These are phyloP conservation scores for Poecilia gillii DNA, from an alignment of 2,797 vertebrate genomes.

Conservation along the genomic window DNA sequence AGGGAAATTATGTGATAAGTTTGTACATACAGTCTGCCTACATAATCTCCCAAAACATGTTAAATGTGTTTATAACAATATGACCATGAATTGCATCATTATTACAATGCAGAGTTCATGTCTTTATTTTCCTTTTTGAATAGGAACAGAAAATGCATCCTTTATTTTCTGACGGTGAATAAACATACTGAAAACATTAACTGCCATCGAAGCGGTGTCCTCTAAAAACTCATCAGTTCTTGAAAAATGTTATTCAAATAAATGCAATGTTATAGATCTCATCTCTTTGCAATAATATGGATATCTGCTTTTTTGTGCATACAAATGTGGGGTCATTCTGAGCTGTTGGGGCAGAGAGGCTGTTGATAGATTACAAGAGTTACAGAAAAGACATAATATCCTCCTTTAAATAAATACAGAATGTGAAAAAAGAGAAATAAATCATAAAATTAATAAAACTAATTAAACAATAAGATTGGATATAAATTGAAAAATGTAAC, in stretches of 20 bases:
- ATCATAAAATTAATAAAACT: too few relatives aligned
- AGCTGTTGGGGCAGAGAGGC: too few relatives aligned
- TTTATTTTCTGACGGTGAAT: constrained; percentile 25
- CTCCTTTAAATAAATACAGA: neutral
- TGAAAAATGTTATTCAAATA: neutral
- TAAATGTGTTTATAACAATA: constrained; percentile 10
- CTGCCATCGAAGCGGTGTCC: constrained; percentile 1
- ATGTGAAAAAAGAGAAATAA: neutral
- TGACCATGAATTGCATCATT: constrained; percentile 5
- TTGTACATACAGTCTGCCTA: constrained; percentile 5
- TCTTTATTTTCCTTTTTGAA: constrained; percentile 36
- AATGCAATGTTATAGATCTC: neutral
- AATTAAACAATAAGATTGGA: neutral
- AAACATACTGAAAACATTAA: constrained; percentile 23
- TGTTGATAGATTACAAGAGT: neutral
- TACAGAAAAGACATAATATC: neutral
- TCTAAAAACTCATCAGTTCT: constrained; percentile 21
- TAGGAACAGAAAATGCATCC: constrained; percentile 15
- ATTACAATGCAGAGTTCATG: constrained; percentile 14
- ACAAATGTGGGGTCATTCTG: too few relatives aligned
- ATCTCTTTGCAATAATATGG: neutral
- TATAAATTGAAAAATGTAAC: neutral
- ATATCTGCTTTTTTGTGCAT: too few relatives aligned
- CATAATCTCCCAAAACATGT: constrained; percentile 11
- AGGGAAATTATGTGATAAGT: constrained; percentile 2